These are phyloP conservation scores for Alsophila aescularia DNA, from an alignment of 2,888 invertebrate genomes.

Conservation along the genomic window DNA sequence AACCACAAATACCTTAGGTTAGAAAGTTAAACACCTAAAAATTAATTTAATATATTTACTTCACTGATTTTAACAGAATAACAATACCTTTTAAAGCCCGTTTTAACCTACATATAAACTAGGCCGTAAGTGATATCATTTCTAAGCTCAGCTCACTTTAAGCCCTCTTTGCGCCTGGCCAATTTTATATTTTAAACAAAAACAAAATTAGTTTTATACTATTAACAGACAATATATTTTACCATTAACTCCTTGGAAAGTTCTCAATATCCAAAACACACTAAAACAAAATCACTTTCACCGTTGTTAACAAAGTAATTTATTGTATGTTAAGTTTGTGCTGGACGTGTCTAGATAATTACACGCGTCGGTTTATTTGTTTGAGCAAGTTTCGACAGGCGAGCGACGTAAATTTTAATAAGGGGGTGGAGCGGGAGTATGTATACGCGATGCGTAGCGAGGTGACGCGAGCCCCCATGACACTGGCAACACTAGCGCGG, in stretches of 20 bases:
- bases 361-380: conserved; percentile 56
- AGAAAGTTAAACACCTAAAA: too few relatives aligned
- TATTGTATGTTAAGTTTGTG: conserved; percentile 46
- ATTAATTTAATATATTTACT: too few relatives aligned
- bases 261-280: conserved; percentile 48
- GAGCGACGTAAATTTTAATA: conserved; percentile 68
- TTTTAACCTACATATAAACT: too few relatives aligned
- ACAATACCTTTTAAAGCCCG: too few relatives aligned
- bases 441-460: conserved; percentile 57
- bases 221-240: conserved; percentile 26
- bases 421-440: conserved; percentile 43
- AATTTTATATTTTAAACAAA: not conserved
- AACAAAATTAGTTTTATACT: not conserved
- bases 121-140: too few relatives aligned
- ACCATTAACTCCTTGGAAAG: conserved; percentile 50
- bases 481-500: conserved; percentile 53
- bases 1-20: too few relatives aligned
- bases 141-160: not conserved
- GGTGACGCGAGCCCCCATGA: conserved; percentile 62
- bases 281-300: conserved; percentile 57
- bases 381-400: conserved; percentile 64
- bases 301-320: conserved; percentile 34
- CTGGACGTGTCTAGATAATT: conserved; percentile 49
- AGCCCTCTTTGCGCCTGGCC: not conserved
- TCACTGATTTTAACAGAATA: too few relatives aligned